Conservation (phyloP, 2,888 invertebrate species). For the Pogonocherus hispidulus region DNA sequence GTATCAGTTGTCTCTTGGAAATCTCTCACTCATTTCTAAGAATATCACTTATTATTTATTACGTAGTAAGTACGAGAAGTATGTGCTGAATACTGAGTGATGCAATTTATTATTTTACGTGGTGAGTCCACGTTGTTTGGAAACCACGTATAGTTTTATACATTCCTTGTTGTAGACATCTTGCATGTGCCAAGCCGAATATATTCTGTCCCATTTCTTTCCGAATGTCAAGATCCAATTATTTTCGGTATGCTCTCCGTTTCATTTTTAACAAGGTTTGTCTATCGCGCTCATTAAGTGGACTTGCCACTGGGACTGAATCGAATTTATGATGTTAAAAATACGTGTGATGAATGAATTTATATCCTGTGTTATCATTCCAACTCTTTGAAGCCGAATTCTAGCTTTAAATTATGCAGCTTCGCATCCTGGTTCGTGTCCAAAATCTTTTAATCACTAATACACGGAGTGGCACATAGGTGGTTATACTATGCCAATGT, state of each 20-base stretch:
- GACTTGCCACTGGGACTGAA: neutral
- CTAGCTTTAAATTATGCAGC: too few species aligned
- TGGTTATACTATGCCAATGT: too few species aligned
- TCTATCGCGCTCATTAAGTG: neutral
- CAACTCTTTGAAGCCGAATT: too few species aligned
- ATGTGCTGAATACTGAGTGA: too few species aligned
- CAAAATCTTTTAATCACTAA: too few species aligned
- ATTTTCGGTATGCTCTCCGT: conserved; percentile 1
- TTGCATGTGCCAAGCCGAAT: conserved; percentile 8
- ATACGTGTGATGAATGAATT: neutral
- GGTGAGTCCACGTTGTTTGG: neutral
- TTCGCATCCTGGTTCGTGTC: too few species aligned
- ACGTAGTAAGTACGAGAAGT: too few species aligned
- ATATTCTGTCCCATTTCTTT: conserved; percentile 11
- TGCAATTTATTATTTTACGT: too few species aligned
- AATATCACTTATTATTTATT: too few species aligned
- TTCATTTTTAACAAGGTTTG: neutral
- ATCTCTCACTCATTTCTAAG: too few species aligned
- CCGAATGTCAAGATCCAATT: conserved; percentile 21
- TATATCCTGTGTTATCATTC: neutral
- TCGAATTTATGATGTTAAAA: neutral
- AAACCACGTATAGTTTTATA: neutral
- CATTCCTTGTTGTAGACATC: conserved; percentile 1
- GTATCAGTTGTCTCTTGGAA: too few species aligned
- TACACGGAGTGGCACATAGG: too few species aligned